phyloP scores from a whole-genome alignment of 2,113 vertebrate genomes.

The Cathartes aura region DNA sequence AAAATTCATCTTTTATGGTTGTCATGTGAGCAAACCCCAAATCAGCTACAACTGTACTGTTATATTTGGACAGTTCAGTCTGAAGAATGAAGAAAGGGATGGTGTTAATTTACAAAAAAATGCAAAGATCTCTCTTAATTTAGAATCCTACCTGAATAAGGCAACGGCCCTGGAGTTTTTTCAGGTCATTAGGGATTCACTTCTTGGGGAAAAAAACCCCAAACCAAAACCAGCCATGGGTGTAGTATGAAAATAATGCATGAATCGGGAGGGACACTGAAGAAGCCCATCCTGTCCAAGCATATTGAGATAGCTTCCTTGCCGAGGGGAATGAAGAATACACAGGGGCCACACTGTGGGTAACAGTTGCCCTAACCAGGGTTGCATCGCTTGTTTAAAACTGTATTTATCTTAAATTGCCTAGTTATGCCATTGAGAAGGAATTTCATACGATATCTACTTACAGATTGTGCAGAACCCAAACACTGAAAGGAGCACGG shows the following conservation, averaged over 20 bases:
- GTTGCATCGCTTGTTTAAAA: not conserved
- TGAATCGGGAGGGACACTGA: accelerated
- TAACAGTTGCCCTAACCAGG: not conserved
- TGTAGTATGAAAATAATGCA: accelerated
- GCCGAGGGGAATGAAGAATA: not conserved
- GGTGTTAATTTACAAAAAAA: not conserved
- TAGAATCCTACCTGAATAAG: too few species aligned
- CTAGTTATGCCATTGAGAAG: accelerated
- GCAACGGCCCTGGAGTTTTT: not conserved
- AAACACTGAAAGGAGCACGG: not conserved
- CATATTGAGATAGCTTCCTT: accelerated
- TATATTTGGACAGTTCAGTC: accelerated
- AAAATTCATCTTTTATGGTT: not conserved
- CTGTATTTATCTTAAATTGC: accelerated
- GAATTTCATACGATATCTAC: accelerated
- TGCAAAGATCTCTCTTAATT: accelerated
- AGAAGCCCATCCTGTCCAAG: not conserved
- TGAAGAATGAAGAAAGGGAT: too few species aligned
- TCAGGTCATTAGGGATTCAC: not conserved
- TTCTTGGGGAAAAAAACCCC: accelerated
- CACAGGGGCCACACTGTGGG: accelerated
- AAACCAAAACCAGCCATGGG: accelerated
- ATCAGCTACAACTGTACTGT: accelerated
- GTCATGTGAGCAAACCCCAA: not conserved
- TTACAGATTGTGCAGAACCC: not conserved